phyloP scores from a whole-genome alignment of 2,113 vertebrate species.

The Illadopsis cleaveri region DNA sequence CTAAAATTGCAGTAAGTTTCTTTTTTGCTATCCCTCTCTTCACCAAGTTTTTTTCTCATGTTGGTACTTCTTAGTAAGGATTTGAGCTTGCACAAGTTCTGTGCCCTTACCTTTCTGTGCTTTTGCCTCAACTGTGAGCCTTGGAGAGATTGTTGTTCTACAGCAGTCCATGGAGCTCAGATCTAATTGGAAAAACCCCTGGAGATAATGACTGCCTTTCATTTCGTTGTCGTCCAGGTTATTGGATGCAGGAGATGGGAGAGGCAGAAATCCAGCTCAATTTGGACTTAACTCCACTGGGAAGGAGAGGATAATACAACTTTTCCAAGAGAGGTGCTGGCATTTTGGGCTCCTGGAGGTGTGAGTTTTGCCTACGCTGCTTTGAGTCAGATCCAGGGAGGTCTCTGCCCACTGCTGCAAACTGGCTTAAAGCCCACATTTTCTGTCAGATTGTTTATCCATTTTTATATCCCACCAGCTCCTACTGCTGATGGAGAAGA shows the following conservation, averaged over 20 bases:
- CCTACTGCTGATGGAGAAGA: neutral
- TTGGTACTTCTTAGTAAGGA: neutral
- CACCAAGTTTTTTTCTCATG: neutral
- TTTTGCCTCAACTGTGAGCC: neutral
- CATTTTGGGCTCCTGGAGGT: slow-evolving; percentile 5
- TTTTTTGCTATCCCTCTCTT: neutral
- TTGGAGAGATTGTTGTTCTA: neutral
- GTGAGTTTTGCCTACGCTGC: slow-evolving; percentile 19
- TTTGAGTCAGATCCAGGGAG: slow-evolving; percentile 25
- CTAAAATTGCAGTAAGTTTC: neutral
- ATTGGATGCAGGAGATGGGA: neutral
- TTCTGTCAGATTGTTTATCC: slow-evolving; percentile 29
- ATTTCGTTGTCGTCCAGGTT: neutral
- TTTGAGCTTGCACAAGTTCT: neutral
- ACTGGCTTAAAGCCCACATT: slow-evolving; percentile 29
- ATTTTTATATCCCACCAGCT: slow-evolving; percentile 33
- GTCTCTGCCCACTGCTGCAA: slow-evolving; percentile 39
- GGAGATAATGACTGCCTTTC: neutral
- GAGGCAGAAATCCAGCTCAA: neutral
- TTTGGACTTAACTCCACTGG: neutral
- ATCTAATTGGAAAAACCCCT: neutral
- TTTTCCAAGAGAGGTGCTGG: neutral
- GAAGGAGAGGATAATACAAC: neutral
- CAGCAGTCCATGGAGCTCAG: neutral
- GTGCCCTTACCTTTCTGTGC: neutral